Percentiles rank a stretch among this genome's conserved stretches.
These are phyloP conservation scores for Tetranychus truncatus DNA, from an alignment of 2,888 invertebrate species.

Conservation along the genomic window DNA sequence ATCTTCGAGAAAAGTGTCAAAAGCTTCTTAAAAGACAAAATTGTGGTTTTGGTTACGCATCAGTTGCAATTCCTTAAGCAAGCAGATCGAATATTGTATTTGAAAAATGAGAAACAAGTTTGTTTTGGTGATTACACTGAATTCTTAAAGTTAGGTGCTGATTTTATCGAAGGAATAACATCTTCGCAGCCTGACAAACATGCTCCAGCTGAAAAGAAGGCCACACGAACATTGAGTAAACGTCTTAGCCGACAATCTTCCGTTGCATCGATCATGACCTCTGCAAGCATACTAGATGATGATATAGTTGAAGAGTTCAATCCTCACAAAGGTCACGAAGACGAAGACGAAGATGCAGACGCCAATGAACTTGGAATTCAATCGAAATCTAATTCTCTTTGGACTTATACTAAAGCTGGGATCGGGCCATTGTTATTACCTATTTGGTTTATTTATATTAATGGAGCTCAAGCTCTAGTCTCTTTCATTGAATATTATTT, in stretches of 20 bases:
- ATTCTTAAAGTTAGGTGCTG: constrained; percentile 13
- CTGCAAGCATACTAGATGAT: not conserved
- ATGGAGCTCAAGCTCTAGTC: constrained; percentile 20
- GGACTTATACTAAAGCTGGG: constrained; percentile 18
- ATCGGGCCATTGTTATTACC: constrained; percentile 11
- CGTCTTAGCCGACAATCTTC: not conserved
- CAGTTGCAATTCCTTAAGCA: constrained; percentile 36
- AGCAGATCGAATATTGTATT: constrained; percentile 34
- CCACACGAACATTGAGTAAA: not conserved
- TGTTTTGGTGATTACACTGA: constrained; percentile 19
- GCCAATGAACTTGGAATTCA: no score
- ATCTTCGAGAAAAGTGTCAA: constrained; percentile 28
- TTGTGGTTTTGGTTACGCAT: constrained; percentile 37
- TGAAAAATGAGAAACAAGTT: constrained; percentile 30
- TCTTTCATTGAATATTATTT: constrained; percentile 23
- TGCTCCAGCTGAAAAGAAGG: not conserved
- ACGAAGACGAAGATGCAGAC: not conserved
- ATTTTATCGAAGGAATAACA: constrained; percentile 32
- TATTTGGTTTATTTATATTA: not conserved
- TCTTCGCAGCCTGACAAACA: not conserved
- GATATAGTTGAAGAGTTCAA: not conserved
- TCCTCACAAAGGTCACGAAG: constrained; percentile 8
- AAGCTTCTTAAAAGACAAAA: constrained; percentile 33
- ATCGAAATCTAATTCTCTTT: not conserved
- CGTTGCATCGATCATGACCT: not conserved